Evolutionary conservation across 2,113 vertebrate species (phyloP).

Genomic region (Erpornis zantholeuca): DNA sequence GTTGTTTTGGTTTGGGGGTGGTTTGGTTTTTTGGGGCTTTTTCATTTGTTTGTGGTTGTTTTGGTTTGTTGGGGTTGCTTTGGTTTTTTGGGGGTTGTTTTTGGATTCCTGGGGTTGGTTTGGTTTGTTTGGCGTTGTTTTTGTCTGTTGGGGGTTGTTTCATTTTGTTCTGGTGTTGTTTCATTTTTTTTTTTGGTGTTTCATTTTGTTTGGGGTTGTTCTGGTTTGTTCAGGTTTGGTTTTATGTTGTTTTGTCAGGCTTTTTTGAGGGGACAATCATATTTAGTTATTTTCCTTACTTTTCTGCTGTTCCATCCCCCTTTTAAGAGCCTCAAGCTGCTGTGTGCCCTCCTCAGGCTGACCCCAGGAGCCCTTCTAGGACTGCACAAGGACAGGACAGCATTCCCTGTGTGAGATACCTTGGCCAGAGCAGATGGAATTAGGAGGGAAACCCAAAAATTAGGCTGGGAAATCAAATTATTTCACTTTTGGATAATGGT

Average conservation of each 20-base stretch:
- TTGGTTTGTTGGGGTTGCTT: too few relatives aligned
- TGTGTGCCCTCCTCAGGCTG: background rate
- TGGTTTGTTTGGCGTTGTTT: too few relatives aligned
- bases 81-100: too few relatives aligned
- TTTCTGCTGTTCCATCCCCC: background rate
- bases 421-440: background rate
- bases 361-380: background rate
- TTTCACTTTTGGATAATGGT: background rate
- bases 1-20: too few relatives aligned
- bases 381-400: accelerated
- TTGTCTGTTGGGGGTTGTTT: too few relatives aligned
- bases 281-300: background rate
- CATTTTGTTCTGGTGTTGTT: too few relatives aligned
- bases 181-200: too few relatives aligned
- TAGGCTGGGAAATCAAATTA: background rate
- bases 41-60: too few relatives aligned
- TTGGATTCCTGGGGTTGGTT: too few relatives aligned
- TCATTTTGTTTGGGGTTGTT: too few relatives aligned
- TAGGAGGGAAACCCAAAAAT: background rate
- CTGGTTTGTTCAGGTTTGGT: background rate
- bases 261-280: background rate
- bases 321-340: background rate
- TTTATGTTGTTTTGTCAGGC: background rate
- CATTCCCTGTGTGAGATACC: background rate
- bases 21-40: too few relatives aligned